Base-by-base conservation (phyloP, 2,797 vertebrate species). In the Carapus acus region DNA sequence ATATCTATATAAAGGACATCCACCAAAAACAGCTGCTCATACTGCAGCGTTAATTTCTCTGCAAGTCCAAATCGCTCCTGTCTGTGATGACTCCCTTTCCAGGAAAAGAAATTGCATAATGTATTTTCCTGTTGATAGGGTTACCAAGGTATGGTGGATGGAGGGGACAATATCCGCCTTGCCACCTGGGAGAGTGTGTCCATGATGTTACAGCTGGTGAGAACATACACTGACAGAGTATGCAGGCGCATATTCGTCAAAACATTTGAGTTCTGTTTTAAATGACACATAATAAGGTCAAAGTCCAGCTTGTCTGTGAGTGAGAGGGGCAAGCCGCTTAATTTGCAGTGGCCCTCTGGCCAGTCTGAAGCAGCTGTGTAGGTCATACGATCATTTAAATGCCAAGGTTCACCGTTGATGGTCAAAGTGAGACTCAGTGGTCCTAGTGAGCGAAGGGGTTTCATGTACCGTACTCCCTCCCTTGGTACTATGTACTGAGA, bases 131-230 rank as follows among this genome's bases (percentile, higher is more conserved):
- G 12, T 67, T 54, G 62, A n/a, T 81, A 96, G 93, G 94, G 94
- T 64, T 97, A 97, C 80, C 94, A 96, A 74, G 94, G 94, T 41
- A 77, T 96, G 79, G 94, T 96, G 58, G 94, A 96, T 20, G 94
- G 94, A 4, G 93, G 91, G 6, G 90, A 94, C 23, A 44, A 93
- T 64, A 94, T 96, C 69, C 72, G 79, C 29, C 90, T 76, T 51
- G 94, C 94, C 49, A 91, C 90, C 0, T 96, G 94, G 94, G 94
- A 96, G 61, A 92, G 92, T 8, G 94, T 96, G 36, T 96, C 94
- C 7, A 95, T 94, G 92, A 96, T 94, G 91, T 84, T 97, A 40
- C 94, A 96, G 72, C 73, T 96, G 91, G 94, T 95, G 84, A 85
- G 89, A 71, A 56, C 16, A 43, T 54, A 42, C 37, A 47, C 12